A percentile compares a stretch with the other conserved stretches of the same genome.
Conservation (phyloP, 2,113 vertebrate species). For the Aix galericulata region DNA sequence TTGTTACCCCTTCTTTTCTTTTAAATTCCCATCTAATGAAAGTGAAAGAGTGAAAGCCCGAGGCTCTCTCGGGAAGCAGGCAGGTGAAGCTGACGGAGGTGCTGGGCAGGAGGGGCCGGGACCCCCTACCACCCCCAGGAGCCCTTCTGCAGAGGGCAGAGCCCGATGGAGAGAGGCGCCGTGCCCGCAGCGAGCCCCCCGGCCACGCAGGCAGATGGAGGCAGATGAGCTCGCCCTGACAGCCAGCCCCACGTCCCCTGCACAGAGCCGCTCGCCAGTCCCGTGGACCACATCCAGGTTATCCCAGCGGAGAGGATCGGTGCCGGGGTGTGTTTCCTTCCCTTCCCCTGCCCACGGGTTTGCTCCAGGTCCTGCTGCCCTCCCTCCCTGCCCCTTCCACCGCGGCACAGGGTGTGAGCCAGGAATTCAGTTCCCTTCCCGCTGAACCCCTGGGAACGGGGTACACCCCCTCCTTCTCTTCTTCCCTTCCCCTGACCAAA, state of each 20-base stretch:
- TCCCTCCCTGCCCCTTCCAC: not conserved
- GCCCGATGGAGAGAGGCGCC: not conserved
- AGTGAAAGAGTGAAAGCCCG: not conserved
- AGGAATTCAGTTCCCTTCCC: not conserved
- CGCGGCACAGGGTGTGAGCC: not conserved
- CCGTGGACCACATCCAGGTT: not conserved
- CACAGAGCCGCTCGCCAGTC: not conserved
- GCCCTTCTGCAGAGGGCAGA: not conserved
- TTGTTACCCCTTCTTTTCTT: not conserved
- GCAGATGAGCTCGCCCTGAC: accelerated
- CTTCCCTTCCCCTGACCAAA: not conserved
- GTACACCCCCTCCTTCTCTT: not conserved
- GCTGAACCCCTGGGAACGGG: not conserved
- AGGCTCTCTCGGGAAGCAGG: not conserved
- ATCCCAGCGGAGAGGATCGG: accelerated
- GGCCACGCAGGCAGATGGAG: accelerated
- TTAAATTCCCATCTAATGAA: not conserved
- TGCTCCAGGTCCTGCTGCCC: not conserved
- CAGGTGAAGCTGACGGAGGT: not conserved
- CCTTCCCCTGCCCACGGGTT: not conserved
- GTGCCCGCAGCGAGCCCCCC: accelerated
- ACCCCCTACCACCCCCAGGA: not conserved
- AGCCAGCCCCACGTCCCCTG: not conserved
- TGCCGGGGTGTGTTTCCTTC: not conserved
- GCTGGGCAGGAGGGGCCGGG: not conserved